Conservation (phyloP, 1,140 invertebrate species). For the Drosophila serrata region DNA sequence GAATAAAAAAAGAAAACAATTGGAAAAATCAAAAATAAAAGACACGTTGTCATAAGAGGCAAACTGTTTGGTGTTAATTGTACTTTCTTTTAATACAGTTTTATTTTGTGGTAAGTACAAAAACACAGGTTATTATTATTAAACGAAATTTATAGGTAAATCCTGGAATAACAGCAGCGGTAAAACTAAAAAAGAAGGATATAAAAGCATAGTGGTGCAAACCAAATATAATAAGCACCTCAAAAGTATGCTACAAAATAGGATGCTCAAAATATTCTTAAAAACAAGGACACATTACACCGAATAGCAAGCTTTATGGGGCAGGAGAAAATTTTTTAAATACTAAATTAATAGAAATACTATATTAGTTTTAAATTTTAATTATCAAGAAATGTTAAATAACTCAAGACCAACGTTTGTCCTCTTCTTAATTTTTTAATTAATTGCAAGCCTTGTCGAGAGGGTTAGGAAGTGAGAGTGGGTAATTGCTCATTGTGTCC, state of each 20-base stretch:
- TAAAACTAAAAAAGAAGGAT: not conserved
- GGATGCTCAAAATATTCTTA: not conserved
- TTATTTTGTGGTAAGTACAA: not conserved
- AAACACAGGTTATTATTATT: no score
- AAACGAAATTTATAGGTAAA: no score
- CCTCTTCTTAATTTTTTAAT: slow-evolving; percentile 44
- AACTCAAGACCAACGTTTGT: not conserved
- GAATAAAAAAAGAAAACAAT: slow-evolving; percentile 45
- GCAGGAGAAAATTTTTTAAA: not conserved
- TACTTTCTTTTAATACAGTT: no score
- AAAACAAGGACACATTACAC: not conserved
- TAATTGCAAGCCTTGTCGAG: slow-evolving; percentile 16
- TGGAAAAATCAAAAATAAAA: slow-evolving; percentile 54
- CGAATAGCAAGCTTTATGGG: not conserved
- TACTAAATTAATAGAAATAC: not conserved
- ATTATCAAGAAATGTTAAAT: not conserved
- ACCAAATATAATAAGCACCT: not conserved
- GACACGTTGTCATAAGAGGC: slow-evolving; percentile 55
- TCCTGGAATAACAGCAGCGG: not conserved
- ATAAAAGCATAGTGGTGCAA: not conserved
- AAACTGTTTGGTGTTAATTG: slow-evolving; percentile 11
- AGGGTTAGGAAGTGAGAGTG: slow-evolving; percentile 2
- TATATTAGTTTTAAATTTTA: not conserved
- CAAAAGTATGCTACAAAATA: not conserved
- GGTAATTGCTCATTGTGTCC: slow-evolving; percentile 9